These are phyloP conservation scores for Rotaria macrura DNA, from an alignment of 2,888 invertebrate genomes.

Conservation along the genomic window DNA sequence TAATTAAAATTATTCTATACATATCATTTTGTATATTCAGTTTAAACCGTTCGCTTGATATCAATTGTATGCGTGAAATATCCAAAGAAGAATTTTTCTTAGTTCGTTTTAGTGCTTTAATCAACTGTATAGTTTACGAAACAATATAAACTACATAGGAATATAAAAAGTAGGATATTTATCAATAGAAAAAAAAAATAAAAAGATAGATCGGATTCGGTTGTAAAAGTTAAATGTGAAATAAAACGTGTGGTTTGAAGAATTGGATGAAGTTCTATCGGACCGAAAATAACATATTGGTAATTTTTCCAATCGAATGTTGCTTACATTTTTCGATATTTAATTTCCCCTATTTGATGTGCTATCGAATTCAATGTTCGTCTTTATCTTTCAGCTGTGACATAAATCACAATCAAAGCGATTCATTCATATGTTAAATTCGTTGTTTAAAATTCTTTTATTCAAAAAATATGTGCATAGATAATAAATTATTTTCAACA, in stretches of 20 bases:
- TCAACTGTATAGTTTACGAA: slow-evolving; percentile 42
- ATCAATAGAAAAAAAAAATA: background rate
- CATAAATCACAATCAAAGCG: slow-evolving; percentile 47
- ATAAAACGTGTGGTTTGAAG: slow-evolving; percentile 42
- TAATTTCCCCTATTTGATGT: too few relatives aligned
- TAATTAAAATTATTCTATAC: too few relatives aligned
- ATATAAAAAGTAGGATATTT: too few relatives aligned
- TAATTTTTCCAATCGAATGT: slow-evolving; percentile 43
- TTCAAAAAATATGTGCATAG: too few relatives aligned
- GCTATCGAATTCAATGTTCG: slow-evolving; percentile 44
- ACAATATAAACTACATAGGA: slow-evolving; percentile 33
- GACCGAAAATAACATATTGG: slow-evolving; percentile 48
- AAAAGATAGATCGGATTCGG: background rate
- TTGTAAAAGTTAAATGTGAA: slow-evolving; percentile 39
- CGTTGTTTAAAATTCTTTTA: slow-evolving; percentile 38
- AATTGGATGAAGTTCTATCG: too few relatives aligned
- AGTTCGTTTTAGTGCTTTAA: slow-evolving; percentile 45
- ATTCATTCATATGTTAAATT: slow-evolving; percentile 43
- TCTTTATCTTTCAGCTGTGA: slow-evolving; percentile 43
- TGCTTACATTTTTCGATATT: slow-evolving; percentile 39
- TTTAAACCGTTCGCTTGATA: too few relatives aligned
- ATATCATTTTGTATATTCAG: too few relatives aligned
- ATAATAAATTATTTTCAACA: too few relatives aligned
- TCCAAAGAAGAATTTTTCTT: slow-evolving; percentile 46
- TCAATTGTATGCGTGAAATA: slow-evolving; percentile 41